A percentile compares a stretch with the other conserved stretches of the same genome.
Evolutionary conservation across 64 coral and sea anemone genomes (phyloP).

Genomic region (Montipora sp.): DNA sequence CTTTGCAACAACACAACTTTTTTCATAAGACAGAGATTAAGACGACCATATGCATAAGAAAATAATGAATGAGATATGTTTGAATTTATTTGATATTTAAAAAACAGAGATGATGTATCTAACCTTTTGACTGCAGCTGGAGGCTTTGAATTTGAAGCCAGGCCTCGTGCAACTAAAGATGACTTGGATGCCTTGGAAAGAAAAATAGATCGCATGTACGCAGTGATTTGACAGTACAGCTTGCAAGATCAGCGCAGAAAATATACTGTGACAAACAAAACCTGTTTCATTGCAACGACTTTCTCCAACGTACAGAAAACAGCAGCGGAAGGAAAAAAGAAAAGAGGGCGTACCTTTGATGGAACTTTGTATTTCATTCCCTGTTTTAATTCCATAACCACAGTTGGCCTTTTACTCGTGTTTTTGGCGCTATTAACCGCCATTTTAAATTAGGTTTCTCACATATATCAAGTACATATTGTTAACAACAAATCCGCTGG

Average conservation of each 20-base stretch:
- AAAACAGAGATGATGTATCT: not conserved
- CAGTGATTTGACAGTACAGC: no score
- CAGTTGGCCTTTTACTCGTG: not conserved
- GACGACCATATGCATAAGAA: no score
- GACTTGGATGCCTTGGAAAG: slow-evolving; percentile 79
- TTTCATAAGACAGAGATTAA: no score
- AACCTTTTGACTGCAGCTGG: slow-evolving; percentile 66
- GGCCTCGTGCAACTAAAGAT: slow-evolving; percentile 84
- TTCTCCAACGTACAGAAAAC: no score
- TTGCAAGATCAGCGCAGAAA: no score
- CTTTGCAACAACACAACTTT: no score
- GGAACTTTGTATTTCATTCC: slow-evolving; percentile 26
- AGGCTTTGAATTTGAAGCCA: slow-evolving; percentile 80
- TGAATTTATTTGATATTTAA: no score
- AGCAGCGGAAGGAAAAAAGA: not conserved
- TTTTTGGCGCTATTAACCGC: slow-evolving; percentile 8
- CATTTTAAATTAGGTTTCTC: slow-evolving; percentile 28
- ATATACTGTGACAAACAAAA: no score
- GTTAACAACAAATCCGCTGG: no score
- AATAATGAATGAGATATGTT: no score
- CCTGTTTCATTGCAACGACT: no score
- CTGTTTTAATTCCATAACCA: not conserved
- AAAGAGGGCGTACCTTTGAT: not conserved
- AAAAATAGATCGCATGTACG: not conserved
- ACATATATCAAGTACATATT: not conserved